phyloP scores from a whole-genome alignment of 2,113 vertebrate genomes.

The Mastomys natalensis region DNA sequence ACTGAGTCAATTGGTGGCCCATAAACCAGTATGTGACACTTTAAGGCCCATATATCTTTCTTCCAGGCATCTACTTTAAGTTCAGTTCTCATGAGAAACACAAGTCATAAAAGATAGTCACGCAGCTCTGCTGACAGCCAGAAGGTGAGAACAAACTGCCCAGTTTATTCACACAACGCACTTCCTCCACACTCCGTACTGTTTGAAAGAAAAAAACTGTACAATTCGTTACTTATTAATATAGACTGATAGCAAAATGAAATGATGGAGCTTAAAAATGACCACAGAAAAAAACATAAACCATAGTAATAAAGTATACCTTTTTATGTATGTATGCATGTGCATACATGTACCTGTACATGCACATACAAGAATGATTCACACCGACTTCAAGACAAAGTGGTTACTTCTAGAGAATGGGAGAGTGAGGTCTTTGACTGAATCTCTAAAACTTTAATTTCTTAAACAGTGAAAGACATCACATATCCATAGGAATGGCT shows the following conservation, averaged over 20 bases:
- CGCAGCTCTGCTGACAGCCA: neutral
- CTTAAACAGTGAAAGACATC: neutral
- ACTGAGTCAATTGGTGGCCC: neutral
- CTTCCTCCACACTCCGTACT: neutral
- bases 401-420: neutral
- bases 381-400: neutral
- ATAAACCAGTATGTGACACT: neutral
- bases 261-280: neutral
- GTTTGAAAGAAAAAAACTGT: neutral
- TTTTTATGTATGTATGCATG: neutral
- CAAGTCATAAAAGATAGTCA: neutral
- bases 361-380: neutral
- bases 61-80: neutral
- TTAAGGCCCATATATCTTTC: neutral
- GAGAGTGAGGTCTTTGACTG: neutral
- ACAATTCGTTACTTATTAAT: neutral
- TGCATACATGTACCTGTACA: neutral
- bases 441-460: conserved; percentile 27
- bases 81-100: neutral
- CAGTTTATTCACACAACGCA: neutral
- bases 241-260: conserved; percentile 15
- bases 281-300: neutral
- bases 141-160: neutral
- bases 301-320: neutral
- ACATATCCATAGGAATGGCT: neutral